Evolutionary conservation across 2,888 invertebrate species (phyloP), one percentile per base, ranked within the genome.

Genomic region (Dynastes maya): DNA sequence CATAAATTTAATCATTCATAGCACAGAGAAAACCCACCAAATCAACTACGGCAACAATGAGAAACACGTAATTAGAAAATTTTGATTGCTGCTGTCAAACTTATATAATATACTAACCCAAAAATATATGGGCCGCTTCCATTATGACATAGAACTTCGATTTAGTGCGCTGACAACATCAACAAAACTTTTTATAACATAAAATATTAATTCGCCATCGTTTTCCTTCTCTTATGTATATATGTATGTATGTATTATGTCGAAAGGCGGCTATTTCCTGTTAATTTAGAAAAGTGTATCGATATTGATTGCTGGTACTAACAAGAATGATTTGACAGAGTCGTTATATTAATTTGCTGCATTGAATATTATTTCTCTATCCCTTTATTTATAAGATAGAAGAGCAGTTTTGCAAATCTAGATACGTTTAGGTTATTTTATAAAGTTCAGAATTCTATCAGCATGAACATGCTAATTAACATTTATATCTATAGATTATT

Each of bases 251-350:
- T 45, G 61, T 61, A 61, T 61, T 45, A 61, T 74, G 45, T 27
- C 45, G 3, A 68, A 53, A 76, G 67, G 40, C 40, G 49, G 45
- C 22, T 72, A 72, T 74, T 74, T 61, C 58, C 61, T 74, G 72
- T 63, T 74, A 74, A 74, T 74, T 74, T 74, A 61, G 61, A 74
- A 74, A 63, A 58, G 72, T 74, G 61, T 74, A 61, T 61, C 61
- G 63, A 45, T 74, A 74, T 74, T 37, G 72, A 74, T 74, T 74
- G 11, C 27, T 22, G 16, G 11, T 61, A 37, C 71, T 55, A 58
- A 55, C 32, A 27, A 16, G 55, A 22, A 55, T 71, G 22, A n/a
- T 37, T 71, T 71, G 68, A 71, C 71, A 37, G 51, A 49, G 45
- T 27, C 27, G 63, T 22, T 29, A 63, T 13, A 29, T 29, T 8